phyloP scores from a whole-genome alignment of 2,888 invertebrate genomes.

The Caenorhabditis sp. region DNA sequence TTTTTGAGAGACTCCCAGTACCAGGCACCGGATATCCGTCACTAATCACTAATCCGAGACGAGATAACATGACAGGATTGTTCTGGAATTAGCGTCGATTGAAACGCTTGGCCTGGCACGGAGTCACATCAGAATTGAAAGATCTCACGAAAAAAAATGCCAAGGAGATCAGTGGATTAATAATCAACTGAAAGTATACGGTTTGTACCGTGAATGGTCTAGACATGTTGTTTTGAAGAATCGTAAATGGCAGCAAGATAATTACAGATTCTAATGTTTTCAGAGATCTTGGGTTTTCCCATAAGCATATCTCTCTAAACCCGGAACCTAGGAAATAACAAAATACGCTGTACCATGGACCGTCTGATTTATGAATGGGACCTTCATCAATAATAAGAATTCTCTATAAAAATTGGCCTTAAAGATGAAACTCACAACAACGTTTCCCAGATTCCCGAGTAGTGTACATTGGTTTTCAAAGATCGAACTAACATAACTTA shows the following conservation, averaged over 20 bases:
- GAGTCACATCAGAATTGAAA: conserved; percentile 11
- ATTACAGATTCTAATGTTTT: not conserved
- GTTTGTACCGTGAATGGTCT: not conserved
- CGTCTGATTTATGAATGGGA: no score
- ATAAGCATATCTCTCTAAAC: not conserved
- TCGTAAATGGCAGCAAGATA: not conserved
- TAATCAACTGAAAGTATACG: not conserved
- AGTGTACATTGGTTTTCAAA: no score
- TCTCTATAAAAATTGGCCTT: no score
- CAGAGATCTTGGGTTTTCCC: conserved; percentile 1
- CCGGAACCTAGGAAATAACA: not conserved
- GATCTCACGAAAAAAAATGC: conserved; percentile 21
- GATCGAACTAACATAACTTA: conserved; percentile 24
- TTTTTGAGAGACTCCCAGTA: not conserved
- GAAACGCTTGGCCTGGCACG: conserved; percentile 6
- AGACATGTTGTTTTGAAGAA: not conserved
- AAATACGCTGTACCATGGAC: not conserved
- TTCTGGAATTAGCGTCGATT: not conserved
- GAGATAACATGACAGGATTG: conserved; percentile 10
- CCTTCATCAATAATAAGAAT: no score
- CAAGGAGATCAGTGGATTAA: conserved; percentile 3
- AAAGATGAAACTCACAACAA: no score
- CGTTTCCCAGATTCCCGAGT: not conserved
- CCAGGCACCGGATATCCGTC: conserved; percentile 52
- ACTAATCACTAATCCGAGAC: conserved; percentile 20